Conservation (phyloP, 92 coral and sea anemone genomes). For the Bergia sp. region DNA sequence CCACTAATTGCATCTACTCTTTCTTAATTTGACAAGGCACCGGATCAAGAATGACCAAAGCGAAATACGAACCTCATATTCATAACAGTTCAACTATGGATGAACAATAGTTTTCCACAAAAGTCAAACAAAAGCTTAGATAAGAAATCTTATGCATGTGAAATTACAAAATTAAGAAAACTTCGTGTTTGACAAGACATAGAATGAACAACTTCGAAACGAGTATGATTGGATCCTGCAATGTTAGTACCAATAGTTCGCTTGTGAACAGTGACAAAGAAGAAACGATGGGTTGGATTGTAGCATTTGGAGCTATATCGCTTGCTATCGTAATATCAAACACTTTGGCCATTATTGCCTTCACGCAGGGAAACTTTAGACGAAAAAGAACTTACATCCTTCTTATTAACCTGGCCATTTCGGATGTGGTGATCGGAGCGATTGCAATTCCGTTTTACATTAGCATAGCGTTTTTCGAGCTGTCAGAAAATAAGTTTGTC, state of each 20-base stretch:
- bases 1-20: conserved; percentile 5
- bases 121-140: background rate
- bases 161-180: background rate
- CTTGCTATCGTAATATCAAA: conserved; percentile 41
- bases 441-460: conserved; percentile 59
- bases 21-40: conserved; percentile 13
- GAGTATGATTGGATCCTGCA: background rate
- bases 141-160: background rate
- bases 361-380: conserved; percentile 34
- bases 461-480: conserved; percentile 38
- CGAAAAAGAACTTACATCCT: conserved; percentile 43
- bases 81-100: background rate
- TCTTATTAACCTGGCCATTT: conserved; percentile 50
- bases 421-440: conserved; percentile 58
- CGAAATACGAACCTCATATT: background rate
- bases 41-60: conserved; percentile 31
- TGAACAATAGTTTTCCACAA: conserved; percentile 3
- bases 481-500: background rate
- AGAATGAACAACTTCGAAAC: background rate
- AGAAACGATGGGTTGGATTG: conserved; percentile 24
- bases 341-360: conserved; percentile 51
- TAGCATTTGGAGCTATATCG: conserved; percentile 38
- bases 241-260: background rate
- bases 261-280: background rate
- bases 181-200: background rate